phyloP scores from a whole-genome alignment of 2,888 invertebrate genomes.

The Agrypnus murinus region DNA sequence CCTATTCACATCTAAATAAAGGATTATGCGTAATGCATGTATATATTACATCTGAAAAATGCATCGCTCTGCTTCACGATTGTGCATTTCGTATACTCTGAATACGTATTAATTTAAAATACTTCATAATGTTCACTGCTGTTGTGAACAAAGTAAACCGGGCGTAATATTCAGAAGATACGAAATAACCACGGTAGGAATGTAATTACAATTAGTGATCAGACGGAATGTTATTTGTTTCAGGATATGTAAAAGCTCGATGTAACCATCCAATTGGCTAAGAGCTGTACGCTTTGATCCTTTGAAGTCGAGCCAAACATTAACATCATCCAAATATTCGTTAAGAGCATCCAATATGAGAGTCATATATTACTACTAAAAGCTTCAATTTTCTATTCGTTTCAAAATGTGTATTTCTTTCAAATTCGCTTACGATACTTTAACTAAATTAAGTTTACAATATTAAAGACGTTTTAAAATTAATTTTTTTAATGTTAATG shows the following conservation, averaged over 20 bases:
- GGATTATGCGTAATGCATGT: constrained; percentile 33
- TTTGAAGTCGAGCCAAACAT: constrained; percentile 63
- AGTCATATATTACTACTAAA: constrained; percentile 54
- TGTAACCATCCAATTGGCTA: constrained; percentile 65
- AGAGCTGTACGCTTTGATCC: constrained; percentile 66
- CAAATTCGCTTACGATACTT: constrained; percentile 18
- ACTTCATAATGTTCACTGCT: constrained; percentile 21
- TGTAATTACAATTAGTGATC: constrained; percentile 64
- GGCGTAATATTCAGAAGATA: constrained; percentile 33
- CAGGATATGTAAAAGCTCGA: constrained; percentile 50
- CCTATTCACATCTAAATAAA: constrained; percentile 54
- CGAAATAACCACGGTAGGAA: constrained; percentile 51
- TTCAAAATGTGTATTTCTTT: constrained; percentile 21
- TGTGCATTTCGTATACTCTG: constrained; percentile 30
- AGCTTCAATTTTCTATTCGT: constrained; percentile 45
- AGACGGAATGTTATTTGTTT: constrained; percentile 60
- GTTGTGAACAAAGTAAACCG: constrained; percentile 31
- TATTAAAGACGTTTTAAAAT: too few species aligned
- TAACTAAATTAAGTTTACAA: background rate
- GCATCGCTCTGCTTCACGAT: constrained; percentile 23
- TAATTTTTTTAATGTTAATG: too few species aligned
- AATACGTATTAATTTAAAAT: constrained; percentile 28
- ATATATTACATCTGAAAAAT: background rate
- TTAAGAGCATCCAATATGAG: constrained; percentile 65
- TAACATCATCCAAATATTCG: constrained; percentile 62